These are phyloP conservation scores for Dinocampus coccinellae DNA, from an alignment of 2,888 invertebrate genomes.

Conservation along the genomic window DNA sequence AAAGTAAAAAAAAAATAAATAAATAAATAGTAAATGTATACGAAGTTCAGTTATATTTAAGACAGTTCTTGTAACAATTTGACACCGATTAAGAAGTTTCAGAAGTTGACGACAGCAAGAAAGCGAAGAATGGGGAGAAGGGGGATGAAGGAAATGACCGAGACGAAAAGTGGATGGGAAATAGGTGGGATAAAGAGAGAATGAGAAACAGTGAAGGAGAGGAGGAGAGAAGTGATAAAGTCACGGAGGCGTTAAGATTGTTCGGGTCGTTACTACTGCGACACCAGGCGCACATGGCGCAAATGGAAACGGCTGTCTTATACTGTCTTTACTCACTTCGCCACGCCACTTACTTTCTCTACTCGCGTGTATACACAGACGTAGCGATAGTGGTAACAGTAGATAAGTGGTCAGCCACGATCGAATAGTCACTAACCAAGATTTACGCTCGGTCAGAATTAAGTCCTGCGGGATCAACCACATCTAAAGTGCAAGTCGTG, in stretches of 20 bases:
- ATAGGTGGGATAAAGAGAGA: background rate
- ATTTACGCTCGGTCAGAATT: conserved; percentile 65
- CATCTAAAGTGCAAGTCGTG: background rate
- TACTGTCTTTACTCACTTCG: background rate
- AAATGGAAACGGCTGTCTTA: background rate
- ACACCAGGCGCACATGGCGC: conserved; percentile 11
- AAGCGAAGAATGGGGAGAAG: too few relatives aligned
- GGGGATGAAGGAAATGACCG: too few relatives aligned
- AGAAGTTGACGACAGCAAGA: background rate
- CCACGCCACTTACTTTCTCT: conserved; percentile 19
- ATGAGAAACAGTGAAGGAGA: background rate
- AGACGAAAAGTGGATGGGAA: too few relatives aligned
- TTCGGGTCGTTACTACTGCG: conserved; percentile 20
- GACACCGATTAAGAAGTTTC: background rate
- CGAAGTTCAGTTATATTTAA: background rate
- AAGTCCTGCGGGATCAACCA: conserved; percentile 64
- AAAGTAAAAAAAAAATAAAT: background rate
- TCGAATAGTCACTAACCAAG: conserved; percentile 66
- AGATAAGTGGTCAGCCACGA: conserved; percentile 55
- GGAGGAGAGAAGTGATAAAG: conserved; percentile 23
- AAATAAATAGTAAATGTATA: background rate
- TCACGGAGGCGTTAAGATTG: conserved; percentile 41
- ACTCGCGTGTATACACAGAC: conserved; percentile 21
- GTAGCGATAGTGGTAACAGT: conserved; percentile 35
- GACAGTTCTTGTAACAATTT: conserved; percentile 8